These are phyloP conservation scores for Drosophila longiperda DNA, from an alignment of 2,888 invertebrate species.

Conservation along the genomic window DNA sequence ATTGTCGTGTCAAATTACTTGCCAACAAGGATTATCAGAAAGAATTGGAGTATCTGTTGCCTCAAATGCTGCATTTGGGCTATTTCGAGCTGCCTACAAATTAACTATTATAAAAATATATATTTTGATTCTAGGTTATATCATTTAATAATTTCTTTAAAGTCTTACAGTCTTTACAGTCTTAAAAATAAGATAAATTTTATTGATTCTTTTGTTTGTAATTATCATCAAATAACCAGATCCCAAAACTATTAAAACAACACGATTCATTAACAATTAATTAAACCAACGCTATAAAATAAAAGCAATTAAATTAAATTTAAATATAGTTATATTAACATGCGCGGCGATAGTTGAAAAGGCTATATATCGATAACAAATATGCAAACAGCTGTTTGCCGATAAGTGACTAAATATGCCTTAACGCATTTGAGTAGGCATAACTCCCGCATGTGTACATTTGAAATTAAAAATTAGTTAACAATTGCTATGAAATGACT, in stretches of 20 bases:
- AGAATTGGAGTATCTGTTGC: conserved; percentile 45
- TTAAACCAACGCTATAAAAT: background rate
- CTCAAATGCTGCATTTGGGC: conserved; percentile 55
- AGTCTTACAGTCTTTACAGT: too few relatives aligned
- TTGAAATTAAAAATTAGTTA: conserved; percentile 6
- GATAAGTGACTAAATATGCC: conserved; percentile 23
- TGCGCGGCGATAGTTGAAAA: background rate
- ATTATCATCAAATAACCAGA: too few relatives aligned
- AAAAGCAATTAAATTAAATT: background rate
- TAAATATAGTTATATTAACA: background rate
- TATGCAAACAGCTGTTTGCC: conserved; percentile 7
- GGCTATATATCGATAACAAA: conserved; percentile 32
- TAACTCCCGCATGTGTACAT: background rate
- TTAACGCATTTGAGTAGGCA: background rate
- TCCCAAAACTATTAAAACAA: too few relatives aligned
- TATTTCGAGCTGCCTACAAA: conserved; percentile 55
- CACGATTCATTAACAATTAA: too few relatives aligned
- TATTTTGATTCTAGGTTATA: too few relatives aligned
- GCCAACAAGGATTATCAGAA: conserved; percentile 15
- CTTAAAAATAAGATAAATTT: too few relatives aligned
- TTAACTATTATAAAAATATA: background rate
- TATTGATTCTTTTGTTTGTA: too few relatives aligned
- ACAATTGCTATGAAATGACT: conserved; percentile 39
- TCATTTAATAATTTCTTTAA: too few relatives aligned
- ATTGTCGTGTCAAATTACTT: conserved; percentile 2